Evolutionary conservation across 2,888 invertebrate genomes (phyloP), one percentile per base, ranked within the genome.

Genomic region (Isotomurus palustris): DNA sequence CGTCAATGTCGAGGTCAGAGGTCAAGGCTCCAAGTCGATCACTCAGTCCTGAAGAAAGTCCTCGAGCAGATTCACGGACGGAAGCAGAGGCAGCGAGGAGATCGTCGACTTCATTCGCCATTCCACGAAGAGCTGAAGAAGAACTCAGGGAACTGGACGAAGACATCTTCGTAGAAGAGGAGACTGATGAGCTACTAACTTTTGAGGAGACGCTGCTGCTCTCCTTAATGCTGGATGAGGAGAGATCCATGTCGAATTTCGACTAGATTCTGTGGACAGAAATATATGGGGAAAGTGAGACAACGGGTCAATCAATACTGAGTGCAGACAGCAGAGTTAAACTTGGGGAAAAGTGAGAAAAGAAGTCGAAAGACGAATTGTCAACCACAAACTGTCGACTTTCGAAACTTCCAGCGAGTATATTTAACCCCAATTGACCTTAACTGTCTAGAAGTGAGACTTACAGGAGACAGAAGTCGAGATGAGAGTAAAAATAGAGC

Each of bases 131-230:
- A 28, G 52, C 27, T 8, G 56, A 59, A 12, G 59, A 62, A 12
- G 60, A 56, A 4, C 21, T 8, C 8, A 51, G 6, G 35, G 56
- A 56, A 25, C 53, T 58, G 48, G 55, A 57, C 21, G 60, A 61
- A 28, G 55, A 19, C 47, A 55, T 57, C 27, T 35, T 47, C 29
- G 60, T 54, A 25, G 56, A 62, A 14, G 59, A 62, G 14, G 60
- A 56, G 17, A 60, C n/a, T 22, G 56, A 56, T 25, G 56, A 56
- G 49, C 60, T 60, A 17, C 55, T 56, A 28, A 60, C 21, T 51
- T 59, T 59, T 28, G 21, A 35, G 45, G 59, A 59, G 41, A 50
- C 19, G 35, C 52, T 60, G 52, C 55, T 56, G 36, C 52, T 52
- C 36, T 52, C 52, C 35, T 57, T 52, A 1, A 53, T 38, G 21